Conservation (phyloP, 2,113 vertebrate genomes). For the Ictalurus punctatus region DNA sequence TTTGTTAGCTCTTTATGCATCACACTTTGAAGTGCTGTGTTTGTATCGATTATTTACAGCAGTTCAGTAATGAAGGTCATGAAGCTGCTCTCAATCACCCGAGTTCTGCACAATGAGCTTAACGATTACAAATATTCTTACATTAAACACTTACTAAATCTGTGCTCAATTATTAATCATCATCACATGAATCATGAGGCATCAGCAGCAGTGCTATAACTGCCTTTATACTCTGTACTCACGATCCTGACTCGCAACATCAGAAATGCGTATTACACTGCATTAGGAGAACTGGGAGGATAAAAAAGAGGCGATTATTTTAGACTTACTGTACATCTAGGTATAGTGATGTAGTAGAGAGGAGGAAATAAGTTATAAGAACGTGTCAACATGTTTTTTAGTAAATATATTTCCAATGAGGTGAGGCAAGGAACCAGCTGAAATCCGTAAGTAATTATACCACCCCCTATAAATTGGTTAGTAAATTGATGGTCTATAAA, state of each 20-base stretch:
- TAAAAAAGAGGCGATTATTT: neutral
- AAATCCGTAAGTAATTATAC: too few species aligned
- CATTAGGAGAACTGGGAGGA: neutral
- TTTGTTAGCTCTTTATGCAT: neutral
- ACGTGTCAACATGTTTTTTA: too few species aligned
- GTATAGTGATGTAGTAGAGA: neutral
- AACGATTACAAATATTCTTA: neutral
- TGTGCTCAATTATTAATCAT: neutral
- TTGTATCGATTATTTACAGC: neutral
- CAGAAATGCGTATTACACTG: neutral
- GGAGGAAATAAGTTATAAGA: too few species aligned
- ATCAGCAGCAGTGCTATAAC: neutral
- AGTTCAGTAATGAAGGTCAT: neutral
- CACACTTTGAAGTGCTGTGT: neutral
- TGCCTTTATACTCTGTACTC: neutral
- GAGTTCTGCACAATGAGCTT: neutral
- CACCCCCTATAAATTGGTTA: too few species aligned
- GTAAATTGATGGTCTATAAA: too few species aligned
- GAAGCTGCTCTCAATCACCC: neutral
- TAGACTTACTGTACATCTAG: neutral
- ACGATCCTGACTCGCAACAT: too few species aligned
- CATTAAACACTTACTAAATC: conserved; percentile 1
- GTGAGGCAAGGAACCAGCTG: too few species aligned
- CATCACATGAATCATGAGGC: neutral
- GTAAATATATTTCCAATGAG: too few species aligned